These are phyloP conservation scores for Thamnophis elegans DNA, from an alignment of 2,797 vertebrate genomes.

Conservation along the genomic window DNA sequence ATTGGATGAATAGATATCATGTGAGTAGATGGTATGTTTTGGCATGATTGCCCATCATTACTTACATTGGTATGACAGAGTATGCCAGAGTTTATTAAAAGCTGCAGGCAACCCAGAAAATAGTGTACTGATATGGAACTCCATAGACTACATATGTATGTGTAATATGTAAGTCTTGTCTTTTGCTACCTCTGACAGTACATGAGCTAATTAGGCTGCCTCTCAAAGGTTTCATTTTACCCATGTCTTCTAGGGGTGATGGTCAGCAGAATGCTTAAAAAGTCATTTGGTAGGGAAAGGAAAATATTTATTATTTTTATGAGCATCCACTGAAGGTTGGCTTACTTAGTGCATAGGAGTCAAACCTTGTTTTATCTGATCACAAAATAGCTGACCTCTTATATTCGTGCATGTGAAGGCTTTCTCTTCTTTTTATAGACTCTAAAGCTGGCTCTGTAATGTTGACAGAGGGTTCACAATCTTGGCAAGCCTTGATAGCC, in stretches of 20 bases:
- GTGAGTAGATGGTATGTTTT: conserved; percentile 49
- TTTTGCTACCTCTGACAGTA: background rate
- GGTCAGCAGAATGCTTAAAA: background rate
- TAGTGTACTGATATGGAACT: background rate
- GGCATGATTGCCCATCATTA: conserved; percentile 47
- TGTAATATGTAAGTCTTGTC: background rate
- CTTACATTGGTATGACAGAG: conserved; percentile 32
- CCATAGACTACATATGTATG: background rate
- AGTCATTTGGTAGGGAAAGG: background rate
- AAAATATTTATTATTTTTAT: background rate
- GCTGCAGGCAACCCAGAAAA: background rate
- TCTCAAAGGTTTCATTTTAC: background rate
- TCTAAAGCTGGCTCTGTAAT: background rate
- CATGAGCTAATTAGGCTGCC: background rate
- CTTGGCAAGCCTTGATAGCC: background rate
- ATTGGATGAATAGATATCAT: conserved; percentile 32
- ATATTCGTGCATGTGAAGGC: background rate
- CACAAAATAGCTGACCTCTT: background rate
- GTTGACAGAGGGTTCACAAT: background rate
- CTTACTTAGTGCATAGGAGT: background rate
- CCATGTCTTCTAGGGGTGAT: background rate
- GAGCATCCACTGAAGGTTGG: background rate
- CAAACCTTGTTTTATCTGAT: background rate
- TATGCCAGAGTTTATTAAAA: conserved; percentile 36
- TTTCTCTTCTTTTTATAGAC: background rate